These are phyloP conservation scores for Coturnix japonica DNA, from an alignment of 2,113 vertebrate genomes.

Conservation along the genomic window DNA sequence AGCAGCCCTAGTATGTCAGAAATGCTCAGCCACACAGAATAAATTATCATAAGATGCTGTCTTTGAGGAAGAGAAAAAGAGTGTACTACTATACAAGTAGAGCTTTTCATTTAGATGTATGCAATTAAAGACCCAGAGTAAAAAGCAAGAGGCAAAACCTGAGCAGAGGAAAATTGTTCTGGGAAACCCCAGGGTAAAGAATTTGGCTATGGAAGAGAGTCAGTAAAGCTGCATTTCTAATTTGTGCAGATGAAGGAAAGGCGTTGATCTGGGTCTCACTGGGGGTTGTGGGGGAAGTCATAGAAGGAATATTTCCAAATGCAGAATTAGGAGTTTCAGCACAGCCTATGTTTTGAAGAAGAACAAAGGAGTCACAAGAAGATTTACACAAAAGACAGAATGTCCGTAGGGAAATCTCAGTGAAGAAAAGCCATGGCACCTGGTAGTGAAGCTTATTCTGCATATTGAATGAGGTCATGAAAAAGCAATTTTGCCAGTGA, in stretches of 20 bases:
- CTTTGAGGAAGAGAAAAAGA: neutral
- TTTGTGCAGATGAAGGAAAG: neutral
- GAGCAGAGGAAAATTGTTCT: neutral
- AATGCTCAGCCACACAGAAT: neutral
- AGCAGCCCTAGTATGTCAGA: neutral
- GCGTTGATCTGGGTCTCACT: neutral
- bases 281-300: neutral
- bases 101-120: neutral
- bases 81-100: neutral
- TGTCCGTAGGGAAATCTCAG: conserved; percentile 7
- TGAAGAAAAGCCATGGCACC: conserved; percentile 4
- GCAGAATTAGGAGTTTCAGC: conserved; percentile 6
- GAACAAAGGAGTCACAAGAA: conserved; percentile 12
- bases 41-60: neutral
- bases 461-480: conserved; percentile 28
- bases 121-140: neutral
- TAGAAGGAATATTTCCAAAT: neutral
- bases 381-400: conserved; percentile 22
- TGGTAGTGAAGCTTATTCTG: conserved; percentile 43
- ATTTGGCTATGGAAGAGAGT: neutral
- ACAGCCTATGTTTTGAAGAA: conserved; percentile 3
- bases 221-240: neutral
- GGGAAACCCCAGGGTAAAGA: neutral
- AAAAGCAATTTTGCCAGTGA: conserved; percentile 35
- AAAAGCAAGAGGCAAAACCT: conserved; percentile 14